phyloP scores from a whole-genome alignment of 2,113 vertebrate species.

The Silurus asotus region DNA sequence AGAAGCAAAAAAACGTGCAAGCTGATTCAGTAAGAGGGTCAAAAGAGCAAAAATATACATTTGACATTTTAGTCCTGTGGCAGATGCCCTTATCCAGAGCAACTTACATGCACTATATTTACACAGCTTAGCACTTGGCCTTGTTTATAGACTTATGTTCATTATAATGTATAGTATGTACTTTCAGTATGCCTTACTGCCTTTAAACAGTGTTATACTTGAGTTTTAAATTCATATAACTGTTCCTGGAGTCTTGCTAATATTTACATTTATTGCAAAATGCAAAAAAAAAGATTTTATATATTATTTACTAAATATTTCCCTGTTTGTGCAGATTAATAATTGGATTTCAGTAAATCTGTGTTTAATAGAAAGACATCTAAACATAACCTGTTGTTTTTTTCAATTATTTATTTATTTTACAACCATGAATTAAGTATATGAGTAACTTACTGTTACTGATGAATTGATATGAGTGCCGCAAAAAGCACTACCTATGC shows the following conservation, averaged over 20 bases:
- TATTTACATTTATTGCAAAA: background rate
- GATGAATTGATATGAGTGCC: background rate
- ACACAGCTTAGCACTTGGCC: no score
- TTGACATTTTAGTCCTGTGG: no score
- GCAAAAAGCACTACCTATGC: background rate
- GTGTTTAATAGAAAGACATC: background rate
- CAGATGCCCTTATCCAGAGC: no score
- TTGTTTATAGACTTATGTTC: background rate
- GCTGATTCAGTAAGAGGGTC: no score
- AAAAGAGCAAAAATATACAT: background rate
- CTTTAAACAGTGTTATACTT: background rate
- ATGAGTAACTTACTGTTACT: constrained; percentile 10
- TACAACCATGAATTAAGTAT: background rate
- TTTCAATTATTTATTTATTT: background rate
- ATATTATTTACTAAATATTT: background rate
- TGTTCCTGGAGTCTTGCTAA: background rate
- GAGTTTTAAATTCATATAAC: background rate
- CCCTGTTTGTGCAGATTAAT: background rate
- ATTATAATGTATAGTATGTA: background rate
- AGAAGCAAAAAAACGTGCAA: background rate
- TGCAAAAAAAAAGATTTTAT: background rate
- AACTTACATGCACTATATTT: no score
- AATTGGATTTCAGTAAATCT: background rate
- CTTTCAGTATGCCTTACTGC: background rate
- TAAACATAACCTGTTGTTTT: background rate